Evolutionary conservation across 2,888 invertebrate genomes (phyloP).

Genomic region (Oscheius sp.): DNA sequence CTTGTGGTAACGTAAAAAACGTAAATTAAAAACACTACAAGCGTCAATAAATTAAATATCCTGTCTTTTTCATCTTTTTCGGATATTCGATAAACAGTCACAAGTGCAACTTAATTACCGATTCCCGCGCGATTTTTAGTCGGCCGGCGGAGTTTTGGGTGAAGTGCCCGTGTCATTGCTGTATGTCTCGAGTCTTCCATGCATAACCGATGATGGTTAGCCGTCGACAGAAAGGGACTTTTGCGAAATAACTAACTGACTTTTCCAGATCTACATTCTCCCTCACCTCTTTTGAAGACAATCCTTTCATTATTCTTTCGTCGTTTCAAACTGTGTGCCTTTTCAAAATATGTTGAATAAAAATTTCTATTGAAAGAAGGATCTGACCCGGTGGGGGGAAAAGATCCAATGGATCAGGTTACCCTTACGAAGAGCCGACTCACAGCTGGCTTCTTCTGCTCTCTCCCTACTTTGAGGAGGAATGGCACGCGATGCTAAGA

Average conservation of each 20-base stretch:
- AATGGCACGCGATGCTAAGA: not conserved
- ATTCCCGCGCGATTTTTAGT: not conserved
- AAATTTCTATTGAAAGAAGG: not conserved
- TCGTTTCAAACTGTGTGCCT: constrained; percentile 4
- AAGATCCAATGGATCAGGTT: not conserved
- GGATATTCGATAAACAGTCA: no score
- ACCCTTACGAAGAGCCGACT: no score
- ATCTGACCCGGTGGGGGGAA: not conserved
- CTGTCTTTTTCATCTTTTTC: no score
- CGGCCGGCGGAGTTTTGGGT: not conserved
- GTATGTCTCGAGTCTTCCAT: not conserved
- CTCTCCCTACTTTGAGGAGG: constrained; percentile 4
- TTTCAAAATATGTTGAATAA: not conserved
- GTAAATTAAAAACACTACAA: no score
- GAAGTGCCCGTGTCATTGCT: not conserved
- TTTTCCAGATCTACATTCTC: no score
- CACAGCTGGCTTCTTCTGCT: no score
- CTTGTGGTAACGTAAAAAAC: not conserved
- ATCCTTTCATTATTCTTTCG: not conserved
- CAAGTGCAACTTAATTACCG: not conserved
- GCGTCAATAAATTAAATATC: no score
- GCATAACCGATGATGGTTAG: not conserved
- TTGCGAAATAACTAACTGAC: no score
- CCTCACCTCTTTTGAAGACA: not conserved
- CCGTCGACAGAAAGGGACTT: no score